These are phyloP conservation scores for Netta rufina DNA, from an alignment of 2,797 vertebrate genomes.

Conservation along the genomic window DNA sequence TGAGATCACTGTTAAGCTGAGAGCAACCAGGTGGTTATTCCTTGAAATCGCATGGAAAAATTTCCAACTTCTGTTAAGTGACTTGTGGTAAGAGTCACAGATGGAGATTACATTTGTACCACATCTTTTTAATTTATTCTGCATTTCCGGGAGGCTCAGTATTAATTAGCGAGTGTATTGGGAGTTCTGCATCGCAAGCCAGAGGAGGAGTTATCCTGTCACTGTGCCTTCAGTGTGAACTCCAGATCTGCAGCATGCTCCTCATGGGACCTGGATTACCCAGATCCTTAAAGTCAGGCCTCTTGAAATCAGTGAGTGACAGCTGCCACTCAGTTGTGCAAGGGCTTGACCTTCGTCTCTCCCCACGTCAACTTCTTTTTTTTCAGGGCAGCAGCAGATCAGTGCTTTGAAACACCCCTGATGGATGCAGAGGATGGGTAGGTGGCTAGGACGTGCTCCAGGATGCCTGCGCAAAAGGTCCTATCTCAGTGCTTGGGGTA, in stretches of 20 bases:
- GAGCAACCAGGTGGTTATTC: slow-evolving; percentile 16
- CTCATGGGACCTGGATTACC: not conserved
- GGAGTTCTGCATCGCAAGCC: not conserved
- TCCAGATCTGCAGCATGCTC: not conserved
- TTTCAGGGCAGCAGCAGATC: not conserved
- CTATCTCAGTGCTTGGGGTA: not conserved
- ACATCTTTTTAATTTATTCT: not conserved
- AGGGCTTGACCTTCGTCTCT: not conserved
- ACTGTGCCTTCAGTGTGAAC: not conserved
- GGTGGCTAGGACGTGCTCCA: accelerated
- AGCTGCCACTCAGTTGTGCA: not conserved
- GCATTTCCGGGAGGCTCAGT: not conserved
- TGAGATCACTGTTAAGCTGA: slow-evolving; percentile 19
- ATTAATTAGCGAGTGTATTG: not conserved
- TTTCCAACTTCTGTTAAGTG: slow-evolving; percentile 12
- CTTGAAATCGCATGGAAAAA: slow-evolving; percentile 34
- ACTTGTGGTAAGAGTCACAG: not conserved
- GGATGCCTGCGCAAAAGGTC: not conserved
- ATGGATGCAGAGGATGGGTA: not conserved
- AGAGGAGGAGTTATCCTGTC: not conserved
- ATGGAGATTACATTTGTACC: slow-evolving; percentile 5
- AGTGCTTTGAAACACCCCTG: not conserved
- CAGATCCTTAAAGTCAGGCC: not conserved
- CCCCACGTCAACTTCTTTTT: not conserved
- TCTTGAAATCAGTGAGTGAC: not conserved